phyloP scores from a whole-genome alignment of 2,113 vertebrate species.

The Thunnus maccoyii region DNA sequence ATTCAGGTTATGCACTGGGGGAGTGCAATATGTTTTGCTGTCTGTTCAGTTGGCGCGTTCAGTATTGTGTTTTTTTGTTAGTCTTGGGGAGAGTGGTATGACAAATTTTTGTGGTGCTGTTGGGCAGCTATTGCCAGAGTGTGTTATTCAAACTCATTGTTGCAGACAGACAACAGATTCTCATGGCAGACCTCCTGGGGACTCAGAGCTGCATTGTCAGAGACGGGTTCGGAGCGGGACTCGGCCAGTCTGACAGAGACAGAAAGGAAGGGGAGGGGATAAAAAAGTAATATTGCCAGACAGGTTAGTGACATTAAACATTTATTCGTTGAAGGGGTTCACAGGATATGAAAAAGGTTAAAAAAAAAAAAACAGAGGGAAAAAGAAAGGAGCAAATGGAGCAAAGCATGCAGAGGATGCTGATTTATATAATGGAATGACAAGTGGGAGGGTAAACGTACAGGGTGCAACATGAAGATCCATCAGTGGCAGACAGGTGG shows the following conservation, averaged over 20 bases:
- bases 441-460: not conserved
- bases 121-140: constrained; percentile 11
- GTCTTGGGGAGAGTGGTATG: constrained; percentile 2
- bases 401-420: not conserved
- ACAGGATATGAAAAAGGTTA: not conserved
- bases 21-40: constrained; percentile 13
- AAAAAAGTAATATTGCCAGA: not conserved
- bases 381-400: constrained; percentile 5
- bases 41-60: constrained; percentile 17
- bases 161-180: constrained; percentile 47
- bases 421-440: constrained; percentile 26
- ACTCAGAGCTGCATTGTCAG: constrained; percentile 83
- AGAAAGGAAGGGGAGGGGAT: not conserved
- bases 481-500: constrained; percentile 5
- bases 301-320: constrained; percentile 2
- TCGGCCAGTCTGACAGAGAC: constrained; percentile 75
- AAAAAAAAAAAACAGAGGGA: constrained; percentile 7
- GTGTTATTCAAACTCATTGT: constrained; percentile 52
- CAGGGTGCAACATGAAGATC: not conserved
- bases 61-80: constrained; percentile 1
- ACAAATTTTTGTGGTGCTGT: constrained; percentile 28
- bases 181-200: constrained; percentile 22
- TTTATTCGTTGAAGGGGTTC: constrained; percentile 1
- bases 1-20: constrained; percentile 4
- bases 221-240: constrained; percentile 74